phyloP scores from a whole-genome alignment of 2,888 invertebrate species.

The Lasius fuliginosus region DNA sequence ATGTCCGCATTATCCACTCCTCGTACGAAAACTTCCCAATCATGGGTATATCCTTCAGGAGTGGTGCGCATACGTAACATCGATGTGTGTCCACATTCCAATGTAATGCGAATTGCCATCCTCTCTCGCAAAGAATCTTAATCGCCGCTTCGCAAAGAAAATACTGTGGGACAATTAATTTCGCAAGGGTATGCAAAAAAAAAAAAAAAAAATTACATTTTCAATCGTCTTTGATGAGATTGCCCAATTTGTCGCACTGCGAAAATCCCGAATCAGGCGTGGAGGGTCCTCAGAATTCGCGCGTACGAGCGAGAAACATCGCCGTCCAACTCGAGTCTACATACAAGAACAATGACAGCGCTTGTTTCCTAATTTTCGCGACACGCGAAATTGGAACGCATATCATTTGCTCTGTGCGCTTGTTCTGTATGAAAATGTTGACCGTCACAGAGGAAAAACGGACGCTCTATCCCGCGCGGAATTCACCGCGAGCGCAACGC shows the following conservation, averaged over 20 bases:
- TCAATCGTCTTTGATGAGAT: conserved; percentile 58
- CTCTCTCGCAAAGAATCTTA: conserved; percentile 75
- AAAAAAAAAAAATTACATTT: conserved; percentile 49
- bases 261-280: not conserved
- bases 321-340: conserved; percentile 61
- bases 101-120: conserved; percentile 92
- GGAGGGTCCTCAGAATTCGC: not conserved
- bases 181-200: conserved; percentile 31
- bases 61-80: conserved; percentile 93
- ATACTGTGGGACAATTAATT: conserved; percentile 45
- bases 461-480: conserved; percentile 41
- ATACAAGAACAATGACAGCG: conserved; percentile 65
- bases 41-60: conserved; percentile 97
- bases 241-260: conserved; percentile 1
- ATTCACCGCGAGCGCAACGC: conserved; percentile 30
- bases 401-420: conserved; percentile 66
- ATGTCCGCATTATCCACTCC: conserved; percentile 96
- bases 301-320: conserved; percentile 51
- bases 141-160: conserved; percentile 61
- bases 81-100: conserved; percentile 97
- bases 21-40: conserved; percentile 98
- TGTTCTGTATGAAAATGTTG: conserved; percentile 77
- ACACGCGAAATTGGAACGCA: conserved; percentile 65
- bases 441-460: conserved; percentile 56
- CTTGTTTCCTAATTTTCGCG: conserved; percentile 64